Evolutionary conservation across 2,113 vertebrate genomes (phyloP).

Genomic region (Gila orcuttii): DNA sequence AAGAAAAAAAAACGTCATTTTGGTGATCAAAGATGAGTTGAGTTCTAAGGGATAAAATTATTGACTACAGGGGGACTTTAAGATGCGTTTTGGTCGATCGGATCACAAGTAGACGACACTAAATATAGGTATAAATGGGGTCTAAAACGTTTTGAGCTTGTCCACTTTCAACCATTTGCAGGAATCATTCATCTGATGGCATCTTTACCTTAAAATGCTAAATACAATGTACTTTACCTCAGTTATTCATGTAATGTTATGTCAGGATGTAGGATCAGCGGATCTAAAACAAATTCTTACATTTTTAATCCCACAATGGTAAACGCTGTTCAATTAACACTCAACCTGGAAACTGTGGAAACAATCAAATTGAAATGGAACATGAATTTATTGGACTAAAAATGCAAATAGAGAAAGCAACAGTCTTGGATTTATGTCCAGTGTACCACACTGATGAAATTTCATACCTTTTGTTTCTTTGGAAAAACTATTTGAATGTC

Average conservation of each 20-base stretch:
- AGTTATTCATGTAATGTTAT: neutral
- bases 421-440: neutral
- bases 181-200: too few relatives aligned
- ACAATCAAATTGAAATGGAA: too few relatives aligned
- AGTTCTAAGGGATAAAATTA: too few relatives aligned
- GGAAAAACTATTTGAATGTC: neutral
- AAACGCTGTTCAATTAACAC: neutral
- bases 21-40: too few relatives aligned
- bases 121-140: too few relatives aligned
- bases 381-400: neutral
- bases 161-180: too few relatives aligned
- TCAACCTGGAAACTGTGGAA: neutral
- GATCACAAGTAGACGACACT: too few relatives aligned
- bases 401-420: neutral
- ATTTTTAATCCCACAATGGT: neutral
- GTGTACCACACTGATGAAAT: neutral
- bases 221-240: neutral
- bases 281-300: neutral
- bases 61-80: too few relatives aligned
- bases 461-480: neutral
- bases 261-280: neutral
- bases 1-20: too few relatives aligned
- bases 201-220: too few relatives aligned
- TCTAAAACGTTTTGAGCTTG: too few relatives aligned
- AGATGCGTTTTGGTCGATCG: too few relatives aligned